Evolutionary conservation across 2,113 vertebrate genomes (phyloP).

Genomic region (Emydocephalus ijimae): DNA sequence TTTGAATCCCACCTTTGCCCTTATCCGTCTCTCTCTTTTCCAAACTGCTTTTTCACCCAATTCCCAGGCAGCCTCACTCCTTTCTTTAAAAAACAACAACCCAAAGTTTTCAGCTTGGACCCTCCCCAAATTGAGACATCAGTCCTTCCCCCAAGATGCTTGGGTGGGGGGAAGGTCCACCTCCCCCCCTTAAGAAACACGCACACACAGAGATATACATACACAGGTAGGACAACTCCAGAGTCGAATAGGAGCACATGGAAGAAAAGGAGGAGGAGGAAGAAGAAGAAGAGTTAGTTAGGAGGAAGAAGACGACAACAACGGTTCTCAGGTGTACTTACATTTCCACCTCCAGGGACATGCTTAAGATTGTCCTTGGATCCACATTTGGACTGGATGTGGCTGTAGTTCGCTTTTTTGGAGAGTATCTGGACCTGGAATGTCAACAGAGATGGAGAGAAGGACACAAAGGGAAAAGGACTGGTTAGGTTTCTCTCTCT

Average conservation of each 20-base stretch:
- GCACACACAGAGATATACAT: not conserved
- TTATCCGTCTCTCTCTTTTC: too few relatives aligned
- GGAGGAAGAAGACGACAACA: conserved; percentile 21
- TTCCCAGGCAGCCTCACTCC: too few relatives aligned
- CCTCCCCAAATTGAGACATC: too few relatives aligned
- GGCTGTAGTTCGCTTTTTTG: conserved; percentile 99
- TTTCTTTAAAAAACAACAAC: not conserved
- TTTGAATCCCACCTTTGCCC: too few relatives aligned
- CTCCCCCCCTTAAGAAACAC: not conserved
- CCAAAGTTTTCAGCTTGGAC: not conserved
- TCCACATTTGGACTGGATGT: conserved; percentile 96
- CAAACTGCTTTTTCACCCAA: not conserved
- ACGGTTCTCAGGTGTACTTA: conserved; percentile 78
- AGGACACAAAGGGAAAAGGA: conserved; percentile 72
- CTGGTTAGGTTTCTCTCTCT: conserved; percentile 63
- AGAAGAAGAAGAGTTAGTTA: too few relatives aligned
- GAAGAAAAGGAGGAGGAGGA: conserved; percentile 18
- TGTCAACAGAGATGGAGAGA: conserved; percentile 71
- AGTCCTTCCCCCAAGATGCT: not conserved
- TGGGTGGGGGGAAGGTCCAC: not conserved
- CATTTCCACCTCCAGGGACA: conserved; percentile 98
- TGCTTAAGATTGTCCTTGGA: conserved; percentile 99
- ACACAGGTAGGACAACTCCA: not conserved
- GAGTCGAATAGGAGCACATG: not conserved
- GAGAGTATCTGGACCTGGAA: conserved; percentile 98